Evolutionary conservation across 1,140 invertebrate species (phyloP), one percentile per base, ranked within the genome.

Genomic region (Nilaparvata lugens): DNA sequence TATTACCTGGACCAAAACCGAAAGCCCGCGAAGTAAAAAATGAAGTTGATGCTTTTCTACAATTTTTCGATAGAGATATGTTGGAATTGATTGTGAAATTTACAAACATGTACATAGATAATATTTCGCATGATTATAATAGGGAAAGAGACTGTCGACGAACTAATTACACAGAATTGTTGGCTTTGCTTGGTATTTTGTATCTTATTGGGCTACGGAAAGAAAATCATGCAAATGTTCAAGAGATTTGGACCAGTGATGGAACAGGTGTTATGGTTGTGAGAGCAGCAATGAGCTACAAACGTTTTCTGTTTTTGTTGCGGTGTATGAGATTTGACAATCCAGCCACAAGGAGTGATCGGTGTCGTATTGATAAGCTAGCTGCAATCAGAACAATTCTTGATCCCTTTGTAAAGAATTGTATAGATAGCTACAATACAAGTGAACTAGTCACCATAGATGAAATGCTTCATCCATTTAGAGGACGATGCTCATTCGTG

Each of bases 391-490:
- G 70, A 38, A 62, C 71, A 45, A 16, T 73, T 6, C 75, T 72
- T 64, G 67, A 73, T 52, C 42, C 52, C 6, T 72, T 75, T 60
- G 65, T 70, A 14, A 2, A 62, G 9, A 72, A 68, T 5, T 75
- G 70, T 62, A 58, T 71, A 45, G 65, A 69, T 73, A 69, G 65
- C 2, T 74, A 72, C 55, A 61, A 64, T 25, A 56, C 65, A n/a
- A 58, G 62, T 48, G 67, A 72, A 62, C 65, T 66, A 19, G 62
- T 72, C 6, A 74, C 69, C 13, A 69, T 76, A 24, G 74, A 78
- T 62, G 72, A 78, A 64, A 73, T 70, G 63, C 64, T 78, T 1
- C 58, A 69, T 58, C 59, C 58, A 11, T 77, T 75, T 62, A 52
- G 71, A 54, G 76, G 74, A 23, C 61, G 69, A 21, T 76, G 73